Evolutionary conservation across 1,140 invertebrate species (phyloP).

Genomic region (Hyles euphorbiae): DNA sequence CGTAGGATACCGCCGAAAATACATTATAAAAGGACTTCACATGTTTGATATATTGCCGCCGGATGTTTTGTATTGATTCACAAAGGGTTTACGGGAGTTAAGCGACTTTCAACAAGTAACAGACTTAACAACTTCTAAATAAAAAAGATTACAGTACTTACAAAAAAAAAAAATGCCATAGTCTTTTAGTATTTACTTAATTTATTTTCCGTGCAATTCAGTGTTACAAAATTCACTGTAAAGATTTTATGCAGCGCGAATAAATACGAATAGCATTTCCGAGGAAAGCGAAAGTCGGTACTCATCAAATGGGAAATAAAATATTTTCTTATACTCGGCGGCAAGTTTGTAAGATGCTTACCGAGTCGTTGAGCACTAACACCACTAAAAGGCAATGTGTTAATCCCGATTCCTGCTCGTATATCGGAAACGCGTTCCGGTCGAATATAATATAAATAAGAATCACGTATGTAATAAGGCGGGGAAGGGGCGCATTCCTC

Average conservation of each 20-base stretch:
- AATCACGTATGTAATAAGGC: slow-evolving; percentile 73
- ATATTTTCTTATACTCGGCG: slow-evolving; percentile 15
- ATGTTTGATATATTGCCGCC: slow-evolving; percentile 30
- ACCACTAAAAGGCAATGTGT: slow-evolving; percentile 49
- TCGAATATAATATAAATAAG: slow-evolving; percentile 70
- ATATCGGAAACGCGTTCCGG: slow-evolving; percentile 40
- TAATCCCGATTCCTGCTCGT: slow-evolving; percentile 48
- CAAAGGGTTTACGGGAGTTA: not conserved
- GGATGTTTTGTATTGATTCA: slow-evolving; percentile 32
- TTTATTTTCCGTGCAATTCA: no score
- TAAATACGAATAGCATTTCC: slow-evolving; percentile 10
- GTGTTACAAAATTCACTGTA: no score
- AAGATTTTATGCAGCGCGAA: no score
- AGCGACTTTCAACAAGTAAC: no score
- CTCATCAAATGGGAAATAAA: slow-evolving; percentile 11
- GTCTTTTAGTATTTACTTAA: no score
- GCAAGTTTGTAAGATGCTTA: slow-evolving; percentile 36
- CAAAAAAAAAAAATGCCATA: not conserved
- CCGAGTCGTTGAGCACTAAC: slow-evolving; percentile 38
- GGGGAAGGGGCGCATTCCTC: slow-evolving; percentile 49
- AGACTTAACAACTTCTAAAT: slow-evolving; percentile 3
- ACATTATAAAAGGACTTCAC: slow-evolving; percentile 26
- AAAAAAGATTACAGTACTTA: slow-evolving; percentile 15
- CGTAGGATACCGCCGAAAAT: slow-evolving; percentile 29
- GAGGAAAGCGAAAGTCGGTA: slow-evolving; percentile 7